Evolutionary conservation across 53 echinoderm and acorn worm species (phyloP).

Genomic region (Mesocentrotus franciscanus): DNA sequence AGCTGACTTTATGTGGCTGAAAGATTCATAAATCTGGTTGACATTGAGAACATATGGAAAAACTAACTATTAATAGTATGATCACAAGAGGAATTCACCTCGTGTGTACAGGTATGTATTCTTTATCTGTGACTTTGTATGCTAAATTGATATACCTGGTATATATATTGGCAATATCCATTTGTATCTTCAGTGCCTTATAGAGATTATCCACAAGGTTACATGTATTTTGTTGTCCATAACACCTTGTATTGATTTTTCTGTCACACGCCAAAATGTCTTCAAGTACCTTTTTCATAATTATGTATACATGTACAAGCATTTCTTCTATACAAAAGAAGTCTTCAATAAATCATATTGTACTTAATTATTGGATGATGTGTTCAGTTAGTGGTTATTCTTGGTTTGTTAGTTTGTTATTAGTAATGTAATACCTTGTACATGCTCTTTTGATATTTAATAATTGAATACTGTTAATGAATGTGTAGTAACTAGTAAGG

Average conservation of each 20-base stretch:
- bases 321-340: not conserved
- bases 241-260: not conserved
- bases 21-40: not conserved
- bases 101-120: not conserved
- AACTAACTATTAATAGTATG: not conserved
- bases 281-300: not conserved
- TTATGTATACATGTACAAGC: not conserved
- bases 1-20: not conserved
- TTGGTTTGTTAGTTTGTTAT: not conserved
- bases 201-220: too few species aligned
- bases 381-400: not conserved
- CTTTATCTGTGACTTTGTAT: too few species aligned
- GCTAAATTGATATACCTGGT: too few species aligned
- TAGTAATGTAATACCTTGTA: not conserved
- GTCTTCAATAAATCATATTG: constrained; percentile 4
- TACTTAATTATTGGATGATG: not conserved
- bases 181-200: too few species aligned
- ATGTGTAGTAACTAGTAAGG: too few species aligned
- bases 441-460: too few species aligned
- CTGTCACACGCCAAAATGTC: not conserved
- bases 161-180: too few species aligned
- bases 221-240: not conserved
- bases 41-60: not conserved
- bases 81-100: not conserved
- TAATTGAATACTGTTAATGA: too few species aligned